These are phyloP conservation scores for Gymnobelideus leadbeateri DNA, from an alignment of 2,113 vertebrate species.

Conservation along the genomic window DNA sequence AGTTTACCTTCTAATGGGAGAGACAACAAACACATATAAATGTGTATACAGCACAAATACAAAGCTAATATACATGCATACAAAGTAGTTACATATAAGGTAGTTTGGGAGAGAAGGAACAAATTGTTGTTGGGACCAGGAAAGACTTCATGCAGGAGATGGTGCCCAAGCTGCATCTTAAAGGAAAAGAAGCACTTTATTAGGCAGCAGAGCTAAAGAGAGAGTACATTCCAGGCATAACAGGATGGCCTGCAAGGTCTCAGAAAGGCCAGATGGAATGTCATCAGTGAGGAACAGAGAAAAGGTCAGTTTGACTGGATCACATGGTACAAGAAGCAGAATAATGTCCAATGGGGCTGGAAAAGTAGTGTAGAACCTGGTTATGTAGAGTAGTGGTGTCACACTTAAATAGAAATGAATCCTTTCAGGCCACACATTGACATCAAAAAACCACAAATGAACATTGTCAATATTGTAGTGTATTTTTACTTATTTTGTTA, in stretches of 20 bases:
- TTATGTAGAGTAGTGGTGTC: background rate
- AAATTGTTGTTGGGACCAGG: background rate
- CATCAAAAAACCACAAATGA: background rate
- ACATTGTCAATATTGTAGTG: background rate
- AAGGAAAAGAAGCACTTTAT: background rate
- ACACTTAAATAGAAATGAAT: background rate
- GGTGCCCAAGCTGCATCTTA: background rate
- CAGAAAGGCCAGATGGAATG: background rate
- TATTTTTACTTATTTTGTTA: background rate
- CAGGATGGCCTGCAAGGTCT: background rate
- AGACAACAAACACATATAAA: background rate
- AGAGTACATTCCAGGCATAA: background rate
- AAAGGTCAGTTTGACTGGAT: background rate
- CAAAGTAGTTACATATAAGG: background rate
- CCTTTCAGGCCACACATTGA: background rate
- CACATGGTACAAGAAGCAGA: background rate
- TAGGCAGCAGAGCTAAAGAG: background rate
- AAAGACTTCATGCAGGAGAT: background rate
- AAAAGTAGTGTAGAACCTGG: background rate
- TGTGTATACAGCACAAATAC: background rate
- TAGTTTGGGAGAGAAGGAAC: background rate
- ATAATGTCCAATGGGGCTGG: background rate
- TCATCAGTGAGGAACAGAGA: background rate
- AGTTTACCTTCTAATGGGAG: background rate
- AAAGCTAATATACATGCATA: background rate